phyloP scores from a whole-genome alignment of 2,888 invertebrate species.

The Cybosia mesomella region DNA sequence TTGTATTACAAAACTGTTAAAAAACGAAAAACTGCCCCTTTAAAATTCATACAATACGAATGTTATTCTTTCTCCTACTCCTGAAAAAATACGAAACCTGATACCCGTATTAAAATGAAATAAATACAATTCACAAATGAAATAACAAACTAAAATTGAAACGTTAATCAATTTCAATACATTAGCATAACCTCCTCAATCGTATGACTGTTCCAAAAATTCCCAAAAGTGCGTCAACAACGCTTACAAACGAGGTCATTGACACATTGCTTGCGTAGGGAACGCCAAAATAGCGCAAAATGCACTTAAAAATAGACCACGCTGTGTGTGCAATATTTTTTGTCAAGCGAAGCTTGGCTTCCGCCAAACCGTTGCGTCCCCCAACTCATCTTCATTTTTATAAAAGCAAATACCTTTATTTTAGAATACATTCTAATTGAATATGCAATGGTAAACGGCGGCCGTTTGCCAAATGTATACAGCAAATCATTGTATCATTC shows the following conservation, averaged over 20 bases:
- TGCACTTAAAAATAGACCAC: conserved; percentile 86
- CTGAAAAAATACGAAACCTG: background rate
- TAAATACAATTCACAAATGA: background rate
- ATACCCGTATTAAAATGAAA: background rate
- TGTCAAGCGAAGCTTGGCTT: conserved; percentile 69
- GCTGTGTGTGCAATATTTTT: conserved; percentile 86
- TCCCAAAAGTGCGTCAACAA: conserved; percentile 85
- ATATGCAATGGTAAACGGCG: background rate
- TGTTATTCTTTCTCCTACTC: background rate
- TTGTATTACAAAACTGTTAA: background rate
- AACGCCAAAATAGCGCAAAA: conserved; percentile 87
- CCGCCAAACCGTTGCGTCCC: conserved; percentile 58
- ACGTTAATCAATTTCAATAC: conserved; percentile 40
- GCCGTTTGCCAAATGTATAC: background rate
- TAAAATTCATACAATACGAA: background rate
- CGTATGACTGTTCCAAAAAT: conserved; percentile 77
- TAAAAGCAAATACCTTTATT: conserved; percentile 6
- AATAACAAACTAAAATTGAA: conserved; percentile 15
- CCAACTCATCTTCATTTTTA: conserved; percentile 42
- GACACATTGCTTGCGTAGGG: conserved; percentile 83
- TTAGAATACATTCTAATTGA: background rate
- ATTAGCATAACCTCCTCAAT: conserved; percentile 55
- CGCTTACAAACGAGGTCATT: conserved; percentile 84
- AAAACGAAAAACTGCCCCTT: background rate
- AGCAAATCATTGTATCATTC: background rate